A percentile compares a stretch with the other conserved stretches of the same genome.
Evolutionary conservation across 2,797 vertebrate genomes (phyloP).

Genomic region (Esox lucius): DNA sequence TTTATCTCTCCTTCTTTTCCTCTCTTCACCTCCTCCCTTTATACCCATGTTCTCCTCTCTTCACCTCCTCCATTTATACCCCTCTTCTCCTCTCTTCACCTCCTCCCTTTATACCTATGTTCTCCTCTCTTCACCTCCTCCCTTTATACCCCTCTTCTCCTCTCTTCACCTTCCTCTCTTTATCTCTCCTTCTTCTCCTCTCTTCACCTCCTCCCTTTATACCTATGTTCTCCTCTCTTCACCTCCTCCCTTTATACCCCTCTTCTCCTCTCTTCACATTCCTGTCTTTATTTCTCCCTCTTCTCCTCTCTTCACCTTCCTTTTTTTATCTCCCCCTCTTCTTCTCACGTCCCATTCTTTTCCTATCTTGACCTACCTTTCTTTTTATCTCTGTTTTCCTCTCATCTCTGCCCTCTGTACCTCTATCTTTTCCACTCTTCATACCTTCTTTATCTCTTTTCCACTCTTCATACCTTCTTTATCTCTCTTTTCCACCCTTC

Average conservation of each 20-base stretch:
- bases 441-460: too few species aligned
- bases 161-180: conserved; percentile 5
- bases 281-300: background rate
- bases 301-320: conserved; percentile 2
- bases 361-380: too few species aligned
- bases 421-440: conserved; percentile 2
- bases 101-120: conserved; percentile 4
- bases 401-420: too few species aligned
- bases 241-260: background rate
- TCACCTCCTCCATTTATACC: conserved; percentile 4
- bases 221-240: background rate
- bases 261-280: conserved; percentile 1
- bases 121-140: background rate
- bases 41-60: conserved; percentile 1
- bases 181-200: background rate
- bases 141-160: conserved; percentile 1
- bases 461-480: too few species aligned
- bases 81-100: conserved; percentile 6
- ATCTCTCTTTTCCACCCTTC: too few species aligned
- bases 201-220: conserved; percentile 11
- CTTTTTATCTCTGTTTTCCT: background rate
- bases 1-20: too few species aligned
- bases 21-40: conserved; percentile 4
- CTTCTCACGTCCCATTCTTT: background rate
- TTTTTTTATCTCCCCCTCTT: conserved; percentile 1